These are phyloP conservation scores for Nymphicus hollandicus DNA, from an alignment of 2,113 vertebrate species.

Conservation along the genomic window DNA sequence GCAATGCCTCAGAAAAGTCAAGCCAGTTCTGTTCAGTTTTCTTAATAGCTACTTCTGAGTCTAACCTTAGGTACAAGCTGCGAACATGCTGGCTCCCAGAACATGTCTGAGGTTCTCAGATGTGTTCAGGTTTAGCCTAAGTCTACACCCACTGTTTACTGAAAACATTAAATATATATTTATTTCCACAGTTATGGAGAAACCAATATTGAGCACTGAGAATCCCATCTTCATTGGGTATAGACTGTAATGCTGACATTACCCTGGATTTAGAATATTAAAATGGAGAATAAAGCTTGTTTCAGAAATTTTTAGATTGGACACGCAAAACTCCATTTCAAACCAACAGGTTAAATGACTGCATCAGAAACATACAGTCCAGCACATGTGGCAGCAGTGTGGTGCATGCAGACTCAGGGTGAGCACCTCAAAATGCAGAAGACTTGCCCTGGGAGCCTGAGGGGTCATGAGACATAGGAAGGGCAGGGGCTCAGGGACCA, in stretches of 20 bases:
- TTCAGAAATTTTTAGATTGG: not conserved
- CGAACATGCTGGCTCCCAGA: not conserved
- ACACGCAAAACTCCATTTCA: not conserved
- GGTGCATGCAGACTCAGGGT: not conserved
- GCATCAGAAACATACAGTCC: not conserved
- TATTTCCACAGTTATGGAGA: not conserved
- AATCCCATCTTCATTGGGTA: not conserved
- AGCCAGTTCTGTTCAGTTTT: not conserved
- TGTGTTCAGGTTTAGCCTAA: not conserved
- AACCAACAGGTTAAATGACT: not conserved
- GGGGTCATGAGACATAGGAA: not conserved
- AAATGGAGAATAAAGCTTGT: not conserved
- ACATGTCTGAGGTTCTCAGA: not conserved
- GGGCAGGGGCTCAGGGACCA: fast-evolving
- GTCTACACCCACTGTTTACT: not conserved
- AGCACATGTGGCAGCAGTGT: not conserved
- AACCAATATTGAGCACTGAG: not conserved
- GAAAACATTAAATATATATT: not conserved
- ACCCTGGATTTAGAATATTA: not conserved
- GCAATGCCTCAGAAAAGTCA: not conserved
- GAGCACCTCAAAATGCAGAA: not conserved
- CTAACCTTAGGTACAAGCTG: not conserved
- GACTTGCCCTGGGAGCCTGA: fast-evolving
- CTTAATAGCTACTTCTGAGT: not conserved
- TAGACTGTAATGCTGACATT: not conserved